These are phyloP conservation scores for Hippocampus mohnikei DNA, from an alignment of 2,113 vertebrate genomes.

Conservation along the genomic window DNA sequence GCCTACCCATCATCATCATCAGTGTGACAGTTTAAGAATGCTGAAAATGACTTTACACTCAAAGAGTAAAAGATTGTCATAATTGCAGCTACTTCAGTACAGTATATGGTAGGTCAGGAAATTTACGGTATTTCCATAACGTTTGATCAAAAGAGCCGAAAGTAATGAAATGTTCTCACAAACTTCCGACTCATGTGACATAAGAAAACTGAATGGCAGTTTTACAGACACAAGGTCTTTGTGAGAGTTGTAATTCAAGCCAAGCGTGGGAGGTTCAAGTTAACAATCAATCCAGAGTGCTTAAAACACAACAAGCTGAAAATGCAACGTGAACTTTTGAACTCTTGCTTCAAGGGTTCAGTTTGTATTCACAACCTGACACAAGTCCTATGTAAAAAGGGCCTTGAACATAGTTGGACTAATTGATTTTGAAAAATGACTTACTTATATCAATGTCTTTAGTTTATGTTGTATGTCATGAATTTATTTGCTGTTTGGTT, in stretches of 20 bases:
- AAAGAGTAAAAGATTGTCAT: background rate
- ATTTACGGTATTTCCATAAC: background rate
- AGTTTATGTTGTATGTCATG: too few relatives aligned
- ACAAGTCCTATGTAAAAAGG: too few relatives aligned
- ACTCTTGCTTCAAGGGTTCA: background rate
- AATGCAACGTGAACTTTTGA: background rate
- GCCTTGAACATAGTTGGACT: too few relatives aligned
- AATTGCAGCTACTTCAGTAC: background rate
- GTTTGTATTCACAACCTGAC: too few relatives aligned
- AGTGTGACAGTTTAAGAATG: background rate
- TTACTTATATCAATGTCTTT: too few relatives aligned
- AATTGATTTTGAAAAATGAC: too few relatives aligned
- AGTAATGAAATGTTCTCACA: background rate
- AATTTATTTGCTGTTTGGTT: too few relatives aligned
- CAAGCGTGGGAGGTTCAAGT: background rate
- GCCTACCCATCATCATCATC: background rate
- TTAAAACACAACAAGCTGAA: background rate
- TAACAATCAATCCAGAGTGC: background rate
- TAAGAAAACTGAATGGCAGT: background rate
- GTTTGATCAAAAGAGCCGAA: background rate
- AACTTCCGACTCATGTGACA: background rate
- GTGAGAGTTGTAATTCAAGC: background rate
- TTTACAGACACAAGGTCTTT: constrained; percentile 15
- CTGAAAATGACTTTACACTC: background rate
- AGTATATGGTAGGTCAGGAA: background rate